Conservation (phyloP, 2,888 invertebrate genomes). For the Drosophila anceps region DNA sequence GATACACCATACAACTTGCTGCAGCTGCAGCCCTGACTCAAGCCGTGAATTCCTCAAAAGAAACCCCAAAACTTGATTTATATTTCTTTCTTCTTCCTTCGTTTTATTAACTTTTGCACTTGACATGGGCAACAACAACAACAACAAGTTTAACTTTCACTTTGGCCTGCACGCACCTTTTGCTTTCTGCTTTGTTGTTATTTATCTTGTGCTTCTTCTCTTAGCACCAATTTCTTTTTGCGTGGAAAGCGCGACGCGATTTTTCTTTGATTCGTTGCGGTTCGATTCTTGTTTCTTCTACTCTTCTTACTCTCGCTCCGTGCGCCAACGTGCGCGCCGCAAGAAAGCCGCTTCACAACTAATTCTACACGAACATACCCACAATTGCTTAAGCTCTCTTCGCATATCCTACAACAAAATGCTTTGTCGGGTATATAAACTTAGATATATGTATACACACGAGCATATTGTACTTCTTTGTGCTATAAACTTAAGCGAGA, state of each 20-base stretch:
- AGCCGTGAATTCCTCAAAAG: constrained; percentile 33
- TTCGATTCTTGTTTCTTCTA: constrained; percentile 20
- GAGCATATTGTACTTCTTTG: background rate
- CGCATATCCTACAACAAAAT: constrained; percentile 20
- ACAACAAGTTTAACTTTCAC: constrained; percentile 56
- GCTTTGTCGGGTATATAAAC: background rate
- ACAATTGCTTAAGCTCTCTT: constrained; percentile 39
- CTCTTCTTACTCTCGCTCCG: constrained; percentile 13
- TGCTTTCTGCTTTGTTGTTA: constrained; percentile 33
- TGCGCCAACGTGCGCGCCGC: constrained; percentile 46
- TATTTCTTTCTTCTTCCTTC: background rate
- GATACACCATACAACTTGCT: constrained; percentile 23
- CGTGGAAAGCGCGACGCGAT: constrained; percentile 59
- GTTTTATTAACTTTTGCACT: constrained; percentile 33
- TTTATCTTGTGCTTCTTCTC: constrained; percentile 25
- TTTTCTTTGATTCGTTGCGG: constrained; percentile 25
- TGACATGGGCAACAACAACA: constrained; percentile 13
- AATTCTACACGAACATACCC: constrained; percentile 64
- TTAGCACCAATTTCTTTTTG: constrained; percentile 70
- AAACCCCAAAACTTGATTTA: constrained; percentile 36
- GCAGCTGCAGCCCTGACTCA: constrained; percentile 61
- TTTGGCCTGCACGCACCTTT: constrained; percentile 56
- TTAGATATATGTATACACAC: background rate
- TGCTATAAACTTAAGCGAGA: background rate
- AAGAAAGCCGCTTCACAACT: constrained; percentile 79